These are phyloP conservation scores for Plagodis dolabraria DNA, from an alignment of 2,888 invertebrate species.

Conservation along the genomic window DNA sequence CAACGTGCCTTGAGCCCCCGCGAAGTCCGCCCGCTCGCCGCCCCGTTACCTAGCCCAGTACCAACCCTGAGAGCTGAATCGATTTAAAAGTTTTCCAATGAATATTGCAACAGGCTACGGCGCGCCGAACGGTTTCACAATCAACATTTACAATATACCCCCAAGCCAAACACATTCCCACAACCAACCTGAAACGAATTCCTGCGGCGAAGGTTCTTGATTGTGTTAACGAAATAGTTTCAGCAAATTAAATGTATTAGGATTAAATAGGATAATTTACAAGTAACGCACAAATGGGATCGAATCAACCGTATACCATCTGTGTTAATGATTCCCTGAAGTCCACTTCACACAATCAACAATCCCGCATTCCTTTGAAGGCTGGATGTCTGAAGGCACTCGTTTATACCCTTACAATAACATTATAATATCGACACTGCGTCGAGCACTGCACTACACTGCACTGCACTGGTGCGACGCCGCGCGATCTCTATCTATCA, in stretches of 20 bases:
- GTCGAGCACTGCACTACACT: constrained; percentile 25
- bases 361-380: constrained; percentile 76
- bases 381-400: constrained; percentile 84
- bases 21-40: constrained; percentile 27
- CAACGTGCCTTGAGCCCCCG: constrained; percentile 77
- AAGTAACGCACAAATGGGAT: constrained; percentile 37
- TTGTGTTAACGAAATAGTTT: constrained; percentile 45
- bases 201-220: constrained; percentile 50
- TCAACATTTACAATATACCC: neutral
- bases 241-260: constrained; percentile 33
- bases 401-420: constrained; percentile 75
- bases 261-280: constrained; percentile 35
- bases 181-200: constrained; percentile 49
- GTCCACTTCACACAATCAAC: constrained; percentile 70
- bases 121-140: constrained; percentile 2
- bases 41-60: constrained; percentile 1
- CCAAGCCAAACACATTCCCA: constrained; percentile 39
- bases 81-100: no score
- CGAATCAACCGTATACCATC: constrained; percentile 48
- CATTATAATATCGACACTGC: constrained; percentile 51
- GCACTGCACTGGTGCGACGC: constrained; percentile 17
- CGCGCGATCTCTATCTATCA: constrained; percentile 46
- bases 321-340: constrained; percentile 54
- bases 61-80: no score
- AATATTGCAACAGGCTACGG: constrained; percentile 24